These are phyloP conservation scores for Ictidomys tridecemlineatus DNA, from an alignment of 2,113 vertebrate species.

Conservation along the genomic window DNA sequence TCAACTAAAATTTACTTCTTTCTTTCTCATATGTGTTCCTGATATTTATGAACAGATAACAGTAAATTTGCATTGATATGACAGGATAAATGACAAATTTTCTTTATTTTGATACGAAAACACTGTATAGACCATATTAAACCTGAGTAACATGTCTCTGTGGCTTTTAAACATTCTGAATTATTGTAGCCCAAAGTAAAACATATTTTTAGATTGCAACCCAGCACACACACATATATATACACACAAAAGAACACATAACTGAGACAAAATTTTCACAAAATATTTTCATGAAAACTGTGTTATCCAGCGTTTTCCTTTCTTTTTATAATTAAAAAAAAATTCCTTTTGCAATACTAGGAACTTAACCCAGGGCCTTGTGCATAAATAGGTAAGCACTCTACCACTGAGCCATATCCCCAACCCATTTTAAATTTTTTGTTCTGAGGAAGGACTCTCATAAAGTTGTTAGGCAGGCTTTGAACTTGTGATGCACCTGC, in stretches of 20 bases:
- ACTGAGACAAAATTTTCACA: background rate
- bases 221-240: background rate
- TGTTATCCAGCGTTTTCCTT: background rate
- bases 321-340: no score
- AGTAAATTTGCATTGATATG: background rate
- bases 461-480: background rate
- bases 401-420: background rate
- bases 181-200: background rate
- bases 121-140: background rate
- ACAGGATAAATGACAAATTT: background rate
- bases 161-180: background rate
- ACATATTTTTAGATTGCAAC: background rate
- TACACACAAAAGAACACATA: background rate
- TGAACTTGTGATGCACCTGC: background rate
- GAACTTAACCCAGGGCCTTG: background rate
- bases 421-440: background rate
- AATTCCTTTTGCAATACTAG: background rate
- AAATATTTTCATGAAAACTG: background rate
- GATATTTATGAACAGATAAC: background rate
- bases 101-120: background rate
- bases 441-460: background rate
- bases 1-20: background rate
- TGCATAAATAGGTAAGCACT: no score
- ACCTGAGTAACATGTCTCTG: background rate
- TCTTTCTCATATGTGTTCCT: background rate